Evolutionary conservation across 2,113 vertebrate genomes (phyloP).

Genomic region (Acrocephalus arundinaceus): DNA sequence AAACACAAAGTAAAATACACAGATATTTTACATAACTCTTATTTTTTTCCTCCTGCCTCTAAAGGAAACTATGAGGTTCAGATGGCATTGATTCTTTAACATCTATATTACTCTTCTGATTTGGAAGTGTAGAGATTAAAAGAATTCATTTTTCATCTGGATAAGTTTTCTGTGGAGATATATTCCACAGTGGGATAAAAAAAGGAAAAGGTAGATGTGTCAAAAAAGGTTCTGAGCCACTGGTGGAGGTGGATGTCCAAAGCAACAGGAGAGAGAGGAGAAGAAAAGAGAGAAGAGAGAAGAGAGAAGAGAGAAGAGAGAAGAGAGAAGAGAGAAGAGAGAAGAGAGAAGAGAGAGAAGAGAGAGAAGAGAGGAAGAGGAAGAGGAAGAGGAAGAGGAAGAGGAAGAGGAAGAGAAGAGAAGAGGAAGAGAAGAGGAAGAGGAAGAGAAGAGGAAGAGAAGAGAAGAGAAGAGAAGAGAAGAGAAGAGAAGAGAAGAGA

Average conservation of each 20-base stretch:
- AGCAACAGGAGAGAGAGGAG: not conserved
- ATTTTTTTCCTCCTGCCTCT: not conserved
- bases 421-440: fast-evolving
- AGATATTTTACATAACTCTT: not conserved
- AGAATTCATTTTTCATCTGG: not conserved
- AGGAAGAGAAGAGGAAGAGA: not conserved
- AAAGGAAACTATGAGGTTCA: not conserved
- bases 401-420: too few species aligned
- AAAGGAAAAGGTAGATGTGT: not conserved
- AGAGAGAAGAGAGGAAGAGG: not conserved
- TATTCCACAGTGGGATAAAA: not conserved
- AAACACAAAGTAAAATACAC: not conserved
- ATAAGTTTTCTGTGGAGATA: not conserved
- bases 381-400: too few species aligned
- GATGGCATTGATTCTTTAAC: not conserved
- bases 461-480: too few species aligned
- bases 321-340: too few species aligned
- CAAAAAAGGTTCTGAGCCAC: not conserved
- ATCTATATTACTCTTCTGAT: not conserved
- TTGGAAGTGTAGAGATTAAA: not conserved
- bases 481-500: not conserved
- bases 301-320: too few species aligned
- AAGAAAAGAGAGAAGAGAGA: too few species aligned
- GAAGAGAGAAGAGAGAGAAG: too few species aligned
- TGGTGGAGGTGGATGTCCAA: not conserved